Evolutionary conservation across 2,888 invertebrate genomes (phyloP), one percentile per base, ranked within the genome.

Genomic region (Auanema freiburgensis): DNA sequence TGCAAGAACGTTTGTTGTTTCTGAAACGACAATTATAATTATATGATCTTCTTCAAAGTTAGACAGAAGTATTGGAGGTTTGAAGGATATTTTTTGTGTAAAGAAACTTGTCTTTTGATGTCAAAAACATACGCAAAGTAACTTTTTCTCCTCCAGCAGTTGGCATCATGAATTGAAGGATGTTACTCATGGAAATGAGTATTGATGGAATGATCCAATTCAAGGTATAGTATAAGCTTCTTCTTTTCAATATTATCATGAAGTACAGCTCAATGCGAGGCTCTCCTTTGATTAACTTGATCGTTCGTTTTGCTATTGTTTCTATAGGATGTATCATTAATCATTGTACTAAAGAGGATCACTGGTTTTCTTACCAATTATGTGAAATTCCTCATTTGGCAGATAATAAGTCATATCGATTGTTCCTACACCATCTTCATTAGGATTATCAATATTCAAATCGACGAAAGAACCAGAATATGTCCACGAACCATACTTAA

Each of bases 101-200:
- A 33, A 33, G 8, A 33, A 33, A 33, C 33, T 33, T 33, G 33
- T 33, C 3, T 33, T 33, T 8, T 5, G 49, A 46, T 46, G 16
- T 46, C 23, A 40, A 40, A 58, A 64, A 77, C 85, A 82, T 88
- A 92, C 93, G 94, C 86, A 98, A 88, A 77, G 97, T 96, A 80
- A 98, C 90, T 87, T 98, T 98, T 88, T 98, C 97, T 84, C 98
- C 97, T 74, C 96, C 96, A 87, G 97, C 97, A 76, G 96, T 95
- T 80, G 98, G 97, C 85, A 98, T 88, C 77, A 95, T 94, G 88
- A 98, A 98, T 80, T 96, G 94, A 80, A 98, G 89, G 79, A 98
- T 90, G 74, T 97, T 95, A 93, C 97, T 95, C 80, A 96, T 94
- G 80, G 97, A 94, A 85, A 98, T 97, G 85, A 98, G 89, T 84